These are phyloP conservation scores for Brachionus asplanchnoidis DNA, from an alignment of 1,140 invertebrate species.

Conservation along the genomic window DNA sequence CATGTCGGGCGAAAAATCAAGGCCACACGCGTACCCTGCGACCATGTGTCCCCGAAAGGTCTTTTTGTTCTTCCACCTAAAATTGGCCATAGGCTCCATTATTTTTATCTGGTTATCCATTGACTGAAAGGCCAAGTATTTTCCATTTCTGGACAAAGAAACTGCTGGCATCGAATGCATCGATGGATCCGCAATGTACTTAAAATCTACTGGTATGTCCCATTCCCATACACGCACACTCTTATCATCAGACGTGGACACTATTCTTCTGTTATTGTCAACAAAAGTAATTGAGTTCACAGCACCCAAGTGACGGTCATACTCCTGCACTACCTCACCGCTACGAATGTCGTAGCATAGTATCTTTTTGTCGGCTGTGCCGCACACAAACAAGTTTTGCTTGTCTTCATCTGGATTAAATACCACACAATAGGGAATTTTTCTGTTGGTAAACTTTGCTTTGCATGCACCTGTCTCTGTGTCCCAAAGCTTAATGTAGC, in stretches of 20 bases:
- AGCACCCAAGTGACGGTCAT: slow-evolving; percentile 94
- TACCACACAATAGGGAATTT: slow-evolving; percentile 94
- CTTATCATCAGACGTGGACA: slow-evolving; percentile 97
- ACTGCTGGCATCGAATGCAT: slow-evolving; percentile 99
- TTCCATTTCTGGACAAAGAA: slow-evolving; percentile 86
- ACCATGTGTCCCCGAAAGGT: slow-evolving; percentile 98
- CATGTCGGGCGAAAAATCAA: slow-evolving; percentile 99
- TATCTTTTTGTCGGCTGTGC: slow-evolving; percentile 98
- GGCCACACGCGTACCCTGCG: slow-evolving; percentile 88
- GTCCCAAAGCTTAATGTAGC: slow-evolving; percentile 95
- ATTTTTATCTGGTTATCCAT: slow-evolving; percentile 99
- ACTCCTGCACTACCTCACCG: slow-evolving; percentile 90
- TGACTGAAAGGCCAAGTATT: slow-evolving; percentile 97
- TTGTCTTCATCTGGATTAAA: slow-evolving; percentile 96
- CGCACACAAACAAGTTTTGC: slow-evolving; percentile 93
- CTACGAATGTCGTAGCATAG: slow-evolving; percentile 93
- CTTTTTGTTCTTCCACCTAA: slow-evolving; percentile 96
- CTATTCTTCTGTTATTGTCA: slow-evolving; percentile 93
- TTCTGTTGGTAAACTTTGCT: slow-evolving; percentile 73
- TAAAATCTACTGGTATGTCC: slow-evolving; percentile 99
- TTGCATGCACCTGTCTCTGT: slow-evolving; percentile 72
- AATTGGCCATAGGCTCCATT: slow-evolving; percentile 90
- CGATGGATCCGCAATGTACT: slow-evolving; percentile 97
- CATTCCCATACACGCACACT: slow-evolving; percentile 98
- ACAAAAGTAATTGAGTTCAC: slow-evolving; percentile 99